phyloP scores from a whole-genome alignment of 2,113 vertebrate species.

The Rostratula benghalensis region DNA sequence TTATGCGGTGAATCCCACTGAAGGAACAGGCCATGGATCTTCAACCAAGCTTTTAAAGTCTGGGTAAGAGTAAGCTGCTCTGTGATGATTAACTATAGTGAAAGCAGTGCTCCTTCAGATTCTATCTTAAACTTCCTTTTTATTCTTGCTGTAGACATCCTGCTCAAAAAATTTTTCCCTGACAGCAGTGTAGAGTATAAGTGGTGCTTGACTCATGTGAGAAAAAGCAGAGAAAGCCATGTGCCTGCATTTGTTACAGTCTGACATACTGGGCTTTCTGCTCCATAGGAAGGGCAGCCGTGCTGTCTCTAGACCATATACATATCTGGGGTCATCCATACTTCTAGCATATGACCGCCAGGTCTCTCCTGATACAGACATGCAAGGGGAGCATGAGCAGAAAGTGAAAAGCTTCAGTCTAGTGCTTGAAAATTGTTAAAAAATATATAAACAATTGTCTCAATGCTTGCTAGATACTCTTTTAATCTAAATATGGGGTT shows the following conservation, averaged over 20 bases:
- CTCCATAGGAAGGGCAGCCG: fast-evolving
- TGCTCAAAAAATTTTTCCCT: not conserved
- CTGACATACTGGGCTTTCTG: not conserved
- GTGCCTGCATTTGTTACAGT: not conserved
- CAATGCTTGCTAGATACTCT: not conserved
- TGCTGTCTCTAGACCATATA: not conserved
- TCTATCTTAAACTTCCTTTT: not conserved
- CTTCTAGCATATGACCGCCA: not conserved
- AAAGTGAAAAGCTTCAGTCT: fast-evolving
- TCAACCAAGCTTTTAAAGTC: not conserved
- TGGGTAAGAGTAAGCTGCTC: not conserved
- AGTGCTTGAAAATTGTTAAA: not conserved
- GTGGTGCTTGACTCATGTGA: not conserved
- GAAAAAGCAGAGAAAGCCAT: not conserved
- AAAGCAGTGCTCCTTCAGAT: not conserved
- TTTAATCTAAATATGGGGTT: not conserved
- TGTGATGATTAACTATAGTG: not conserved
- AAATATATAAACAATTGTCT: not conserved
- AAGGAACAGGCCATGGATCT: not conserved
- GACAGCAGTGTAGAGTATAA: not conserved
- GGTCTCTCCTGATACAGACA: not conserved
- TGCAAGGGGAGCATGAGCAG: not conserved
- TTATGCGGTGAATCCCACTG: not conserved
- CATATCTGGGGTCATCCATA: fast-evolving
- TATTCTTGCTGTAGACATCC: not conserved